Evolutionary conservation across 2,888 invertebrate genomes (phyloP).

Genomic region (Melieria picta): DNA sequence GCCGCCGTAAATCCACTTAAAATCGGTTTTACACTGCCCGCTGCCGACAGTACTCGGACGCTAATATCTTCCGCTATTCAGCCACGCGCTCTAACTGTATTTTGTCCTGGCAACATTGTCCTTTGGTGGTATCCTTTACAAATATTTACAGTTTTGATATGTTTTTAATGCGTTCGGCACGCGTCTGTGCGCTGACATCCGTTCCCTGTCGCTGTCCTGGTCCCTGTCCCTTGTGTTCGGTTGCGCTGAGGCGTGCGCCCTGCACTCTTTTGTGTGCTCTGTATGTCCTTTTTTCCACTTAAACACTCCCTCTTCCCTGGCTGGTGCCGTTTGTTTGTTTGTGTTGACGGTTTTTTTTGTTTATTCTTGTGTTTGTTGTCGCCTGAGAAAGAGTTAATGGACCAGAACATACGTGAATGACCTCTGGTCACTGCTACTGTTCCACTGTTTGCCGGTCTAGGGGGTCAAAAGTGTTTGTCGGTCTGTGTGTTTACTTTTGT

Average conservation of each 20-base stretch:
- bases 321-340: constrained; percentile 16
- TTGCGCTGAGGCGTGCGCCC: too few relatives aligned
- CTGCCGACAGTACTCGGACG: too few relatives aligned
- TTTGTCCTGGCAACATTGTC: too few relatives aligned
- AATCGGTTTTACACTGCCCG: too few relatives aligned
- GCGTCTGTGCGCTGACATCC: constrained; percentile 11
- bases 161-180: constrained; percentile 38
- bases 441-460: not conserved
- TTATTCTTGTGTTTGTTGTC: not conserved
- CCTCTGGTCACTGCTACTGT: constrained; percentile 2
- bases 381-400: constrained; percentile 48
- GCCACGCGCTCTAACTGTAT: too few relatives aligned
- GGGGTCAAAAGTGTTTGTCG: not conserved
- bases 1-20: too few relatives aligned
- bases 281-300: constrained; percentile 7
- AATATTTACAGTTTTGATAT: constrained; percentile 37
- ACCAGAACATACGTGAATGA: constrained; percentile 44
- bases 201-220: too few relatives aligned
- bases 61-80: too few relatives aligned
- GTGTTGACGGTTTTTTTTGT: constrained; percentile 16
- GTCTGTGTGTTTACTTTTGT: not conserved
- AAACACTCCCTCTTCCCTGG: constrained; percentile 4
- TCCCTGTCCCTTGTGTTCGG: too few relatives aligned
- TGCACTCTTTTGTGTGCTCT: too few relatives aligned
- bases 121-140: not conserved